Evolutionary conservation across 1,140 invertebrate species (phyloP).

Genomic region (Neotoxoptera formosana): DNA sequence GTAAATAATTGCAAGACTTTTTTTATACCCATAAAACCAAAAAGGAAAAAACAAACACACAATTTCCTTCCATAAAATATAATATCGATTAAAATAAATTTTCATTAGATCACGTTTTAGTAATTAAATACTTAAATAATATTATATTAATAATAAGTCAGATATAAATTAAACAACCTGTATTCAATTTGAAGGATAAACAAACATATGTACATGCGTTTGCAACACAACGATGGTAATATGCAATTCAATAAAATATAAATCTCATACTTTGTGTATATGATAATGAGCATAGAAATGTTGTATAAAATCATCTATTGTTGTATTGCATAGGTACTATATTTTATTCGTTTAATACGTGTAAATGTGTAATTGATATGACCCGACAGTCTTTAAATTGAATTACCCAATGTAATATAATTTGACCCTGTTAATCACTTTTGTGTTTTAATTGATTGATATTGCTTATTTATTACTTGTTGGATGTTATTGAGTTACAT

Average conservation of each 20-base stretch:
- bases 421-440: not conserved
- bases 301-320: not conserved
- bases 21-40: not conserved
- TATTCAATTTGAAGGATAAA: conserved; percentile 23
- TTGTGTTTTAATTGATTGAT: not conserved
- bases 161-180: not conserved
- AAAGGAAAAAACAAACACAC: not conserved
- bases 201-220: not conserved
- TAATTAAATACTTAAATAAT: not conserved
- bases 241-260: conserved; percentile 19
- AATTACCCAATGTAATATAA: not conserved
- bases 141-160: conserved; percentile 1
- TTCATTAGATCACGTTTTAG: not conserved
- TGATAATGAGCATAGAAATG: not conserved
- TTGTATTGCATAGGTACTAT: not conserved
- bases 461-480: not conserved
- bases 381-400: not conserved
- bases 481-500: not conserved
- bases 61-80: not conserved
- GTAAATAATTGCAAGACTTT: not conserved
- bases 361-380: not conserved
- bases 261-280: not conserved
- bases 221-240: not conserved
- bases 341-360: not conserved
- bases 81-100: not conserved